Percentiles rank a stretch among this genome's conserved stretches.
phyloP scores from a whole-genome alignment of 2,113 vertebrate genomes.

The Rissa tridactyla region DNA sequence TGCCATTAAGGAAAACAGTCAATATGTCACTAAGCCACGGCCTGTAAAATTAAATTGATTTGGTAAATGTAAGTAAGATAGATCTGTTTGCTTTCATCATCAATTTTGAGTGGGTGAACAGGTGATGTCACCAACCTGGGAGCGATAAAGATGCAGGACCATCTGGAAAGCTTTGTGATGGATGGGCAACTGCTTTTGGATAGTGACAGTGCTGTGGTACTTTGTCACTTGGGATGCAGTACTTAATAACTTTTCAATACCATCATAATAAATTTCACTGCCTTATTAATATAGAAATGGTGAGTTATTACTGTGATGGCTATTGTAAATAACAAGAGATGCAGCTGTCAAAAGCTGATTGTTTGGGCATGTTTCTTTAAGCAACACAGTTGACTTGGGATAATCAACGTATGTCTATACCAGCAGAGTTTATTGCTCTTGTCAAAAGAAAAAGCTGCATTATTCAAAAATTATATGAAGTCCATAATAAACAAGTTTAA shows the following conservation, averaged over 20 bases:
- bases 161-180: slow-evolving; percentile 93
- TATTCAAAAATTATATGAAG: slow-evolving; percentile 80
- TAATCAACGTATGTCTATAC: slow-evolving; percentile 78
- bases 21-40: slow-evolving; percentile 98
- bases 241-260: slow-evolving; percentile 89
- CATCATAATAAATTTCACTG: slow-evolving; percentile 95
- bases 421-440: slow-evolving; percentile 79
- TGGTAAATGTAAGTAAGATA: slow-evolving; percentile 99
- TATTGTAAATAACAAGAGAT: slow-evolving; percentile 89
- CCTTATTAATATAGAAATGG: slow-evolving; percentile 96
- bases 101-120: slow-evolving; percentile 89
- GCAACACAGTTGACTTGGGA: slow-evolving; percentile 77
- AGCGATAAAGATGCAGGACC: slow-evolving; percentile 93
- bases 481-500: slow-evolving; percentile 80
- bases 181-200: slow-evolving; percentile 87
- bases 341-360: slow-evolving; percentile 80
- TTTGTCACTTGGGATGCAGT: slow-evolving; percentile 94
- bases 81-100: slow-evolving; percentile 99
- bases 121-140: slow-evolving; percentile 99
- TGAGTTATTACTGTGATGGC: slow-evolving; percentile 92
- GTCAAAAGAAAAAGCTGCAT: slow-evolving; percentile 79
- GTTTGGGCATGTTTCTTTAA: slow-evolving; percentile 83
- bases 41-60: slow-evolving; percentile 99
- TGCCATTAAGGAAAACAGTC: slow-evolving; percentile 95
- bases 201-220: slow-evolving; percentile 88